Conservation (phyloP, 2,113 vertebrate genomes). For the Ailurus styani region DNA sequence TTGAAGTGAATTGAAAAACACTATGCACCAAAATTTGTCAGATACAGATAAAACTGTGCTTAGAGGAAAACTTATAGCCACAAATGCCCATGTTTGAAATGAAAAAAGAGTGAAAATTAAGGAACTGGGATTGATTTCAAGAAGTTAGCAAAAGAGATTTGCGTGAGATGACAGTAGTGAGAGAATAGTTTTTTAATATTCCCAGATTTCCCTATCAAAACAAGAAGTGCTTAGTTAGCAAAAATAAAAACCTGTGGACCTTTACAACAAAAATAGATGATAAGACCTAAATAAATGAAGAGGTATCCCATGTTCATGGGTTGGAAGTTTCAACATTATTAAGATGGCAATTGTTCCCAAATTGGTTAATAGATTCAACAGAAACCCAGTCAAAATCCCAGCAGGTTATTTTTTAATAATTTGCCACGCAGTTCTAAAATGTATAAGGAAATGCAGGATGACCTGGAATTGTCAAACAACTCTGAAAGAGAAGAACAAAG, state of each 20-base stretch:
- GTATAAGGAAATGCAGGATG: neutral
- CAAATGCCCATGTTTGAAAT: neutral
- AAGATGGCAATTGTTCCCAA: neutral
- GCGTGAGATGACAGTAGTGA: neutral
- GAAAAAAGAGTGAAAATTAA: neutral
- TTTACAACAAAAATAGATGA: neutral
- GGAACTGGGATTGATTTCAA: neutral
- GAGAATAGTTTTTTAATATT: neutral
- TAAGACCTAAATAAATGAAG: conserved; percentile 14
- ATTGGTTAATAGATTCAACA: neutral
- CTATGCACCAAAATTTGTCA: neutral
- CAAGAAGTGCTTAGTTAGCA: neutral
- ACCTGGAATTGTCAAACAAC: neutral
- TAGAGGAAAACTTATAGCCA: neutral
- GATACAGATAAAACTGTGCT: neutral
- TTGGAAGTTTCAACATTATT: neutral
- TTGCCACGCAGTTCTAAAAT: neutral
- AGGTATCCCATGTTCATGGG: neutral
- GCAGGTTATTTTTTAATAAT: neutral
- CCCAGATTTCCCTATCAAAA: neutral
- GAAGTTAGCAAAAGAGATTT: neutral
- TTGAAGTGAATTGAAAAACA: neutral
- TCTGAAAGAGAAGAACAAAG: neutral
- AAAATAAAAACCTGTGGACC: neutral
- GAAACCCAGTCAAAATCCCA: neutral